These are phyloP conservation scores for Lamproptera curius DNA, from an alignment of 2,888 invertebrate species.

Conservation along the genomic window DNA sequence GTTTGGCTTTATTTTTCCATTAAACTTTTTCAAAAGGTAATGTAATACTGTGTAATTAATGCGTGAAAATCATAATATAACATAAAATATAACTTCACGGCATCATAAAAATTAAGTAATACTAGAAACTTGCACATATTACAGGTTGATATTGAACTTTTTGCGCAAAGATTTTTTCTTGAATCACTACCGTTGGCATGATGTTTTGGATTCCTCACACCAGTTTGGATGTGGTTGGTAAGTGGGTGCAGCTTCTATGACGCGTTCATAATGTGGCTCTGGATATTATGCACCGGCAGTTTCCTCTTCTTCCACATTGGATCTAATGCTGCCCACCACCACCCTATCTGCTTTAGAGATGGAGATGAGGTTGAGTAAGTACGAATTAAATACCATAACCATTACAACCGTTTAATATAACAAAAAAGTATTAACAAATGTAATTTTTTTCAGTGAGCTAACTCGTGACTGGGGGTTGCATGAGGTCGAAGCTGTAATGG, in stretches of 20 bases:
- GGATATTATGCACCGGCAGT: constrained; percentile 77
- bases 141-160: constrained; percentile 44
- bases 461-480: constrained; percentile 86
- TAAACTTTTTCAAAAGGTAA: constrained; percentile 64
- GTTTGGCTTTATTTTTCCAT: constrained; percentile 56
- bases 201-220: constrained; percentile 54
- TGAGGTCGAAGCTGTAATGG: constrained; percentile 86
- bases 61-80: too few relatives aligned
- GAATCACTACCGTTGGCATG: constrained; percentile 55
- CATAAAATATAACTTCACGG: too few relatives aligned
- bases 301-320: constrained; percentile 81
- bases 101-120: too few relatives aligned
- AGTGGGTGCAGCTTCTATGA: constrained; percentile 45
- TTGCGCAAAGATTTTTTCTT: constrained; percentile 43
- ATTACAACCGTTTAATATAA: too few relatives aligned
- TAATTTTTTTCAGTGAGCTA: constrained; percentile 49
- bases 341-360: constrained; percentile 88
- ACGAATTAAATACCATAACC: too few relatives aligned
- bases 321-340: constrained; percentile 88
- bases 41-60: too few relatives aligned
- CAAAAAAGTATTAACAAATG: too few relatives aligned
- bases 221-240: constrained; percentile 58
- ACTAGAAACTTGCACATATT: too few relatives aligned
- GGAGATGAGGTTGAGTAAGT: constrained; percentile 83
- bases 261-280: constrained; percentile 74